A percentile compares a stretch with the other conserved stretches of the same genome.
These are phyloP conservation scores for Zosterops hypoxanthus DNA, from an alignment of 2,113 vertebrate genomes.

Conservation along the genomic window DNA sequence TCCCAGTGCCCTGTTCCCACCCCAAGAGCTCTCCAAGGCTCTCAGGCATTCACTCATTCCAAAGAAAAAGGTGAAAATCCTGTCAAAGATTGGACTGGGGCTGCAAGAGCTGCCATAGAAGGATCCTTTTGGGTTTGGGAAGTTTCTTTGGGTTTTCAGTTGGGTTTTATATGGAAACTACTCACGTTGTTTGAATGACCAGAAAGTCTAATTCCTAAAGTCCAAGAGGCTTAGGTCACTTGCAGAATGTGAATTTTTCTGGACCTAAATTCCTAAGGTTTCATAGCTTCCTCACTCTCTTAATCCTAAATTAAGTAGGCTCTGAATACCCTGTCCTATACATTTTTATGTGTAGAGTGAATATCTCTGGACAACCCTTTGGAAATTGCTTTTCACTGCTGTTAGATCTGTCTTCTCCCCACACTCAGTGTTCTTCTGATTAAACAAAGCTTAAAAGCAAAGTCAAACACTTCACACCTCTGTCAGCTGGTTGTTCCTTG, in stretches of 20 bases:
- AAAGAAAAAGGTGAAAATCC: neutral
- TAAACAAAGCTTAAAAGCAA: neutral
- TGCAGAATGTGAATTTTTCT: neutral
- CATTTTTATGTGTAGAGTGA: neutral
- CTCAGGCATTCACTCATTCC: neutral
- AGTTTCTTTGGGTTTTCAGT: neutral
- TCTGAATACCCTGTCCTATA: neutral
- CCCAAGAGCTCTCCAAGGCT: neutral
- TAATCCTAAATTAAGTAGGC: neutral
- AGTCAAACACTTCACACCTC: neutral
- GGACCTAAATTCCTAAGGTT: neutral
- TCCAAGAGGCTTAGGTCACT: neutral
- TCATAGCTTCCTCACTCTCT: neutral
- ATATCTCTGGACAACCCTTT: neutral
- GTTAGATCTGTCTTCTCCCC: neutral
- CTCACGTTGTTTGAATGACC: fast-evolving
- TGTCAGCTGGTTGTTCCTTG: neutral
- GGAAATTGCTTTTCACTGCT: neutral
- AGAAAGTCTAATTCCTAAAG: neutral
- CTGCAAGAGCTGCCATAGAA: neutral
- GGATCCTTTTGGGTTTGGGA: neutral
- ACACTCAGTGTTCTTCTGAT: neutral
- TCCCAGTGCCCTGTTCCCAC: neutral
- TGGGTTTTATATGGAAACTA: neutral
- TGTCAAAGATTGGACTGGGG: neutral